Evolutionary conservation across 1,140 invertebrate genomes (phyloP), one percentile per base, ranked within the genome.

Genomic region (Sycobia sp.): DNA sequence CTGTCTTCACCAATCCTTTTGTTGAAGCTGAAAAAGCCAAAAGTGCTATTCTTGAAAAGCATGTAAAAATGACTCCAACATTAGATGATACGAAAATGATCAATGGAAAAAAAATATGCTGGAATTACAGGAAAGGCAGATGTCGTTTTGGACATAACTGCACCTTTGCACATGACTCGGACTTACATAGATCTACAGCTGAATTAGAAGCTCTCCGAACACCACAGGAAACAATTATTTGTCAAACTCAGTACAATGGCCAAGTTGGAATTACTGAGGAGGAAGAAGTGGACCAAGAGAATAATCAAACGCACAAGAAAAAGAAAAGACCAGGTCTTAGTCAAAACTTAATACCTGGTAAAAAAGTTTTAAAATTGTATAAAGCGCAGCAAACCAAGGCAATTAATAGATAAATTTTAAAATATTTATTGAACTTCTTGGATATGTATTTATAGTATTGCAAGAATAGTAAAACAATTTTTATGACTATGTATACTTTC

Each of bases 131-230:
- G 22, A 95, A 94, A 79, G 94, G 95, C 7, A 84, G 89, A 18
- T 97, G 95, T 76, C 85, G 91, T 32, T 95, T 95, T 82, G 94
- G 94, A 5, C 92, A 93, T 69, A 95, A 93, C 66, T 97, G 95
- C 75, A 92, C 91, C 59, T 97, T 90, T 83, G 93, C 92, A 3
- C 95, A 97, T 81, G 93, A 95, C 71, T 91, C 92, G 0, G 93
- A 95, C 79, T 80, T 94, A 41, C 87, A 87, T 70, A 84, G 84
- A 60, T 83, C 80, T 46, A 71, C 80, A 47, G 80, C 85, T 38
- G 84, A 88, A 69, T 70, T 87, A 29, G 83, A 86, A 60, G 79
- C 77, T 13, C 82, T 87, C 32, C 84, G 84, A 68, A 72, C 82
- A 68, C 82, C 85, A 38, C 76, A 81, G 51, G 82, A 83, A 70